Percentiles rank a stretch among this genome's conserved stretches.
These are phyloP conservation scores for Atta texana DNA, from an alignment of 1,140 invertebrate genomes.

Conservation along the genomic window DNA sequence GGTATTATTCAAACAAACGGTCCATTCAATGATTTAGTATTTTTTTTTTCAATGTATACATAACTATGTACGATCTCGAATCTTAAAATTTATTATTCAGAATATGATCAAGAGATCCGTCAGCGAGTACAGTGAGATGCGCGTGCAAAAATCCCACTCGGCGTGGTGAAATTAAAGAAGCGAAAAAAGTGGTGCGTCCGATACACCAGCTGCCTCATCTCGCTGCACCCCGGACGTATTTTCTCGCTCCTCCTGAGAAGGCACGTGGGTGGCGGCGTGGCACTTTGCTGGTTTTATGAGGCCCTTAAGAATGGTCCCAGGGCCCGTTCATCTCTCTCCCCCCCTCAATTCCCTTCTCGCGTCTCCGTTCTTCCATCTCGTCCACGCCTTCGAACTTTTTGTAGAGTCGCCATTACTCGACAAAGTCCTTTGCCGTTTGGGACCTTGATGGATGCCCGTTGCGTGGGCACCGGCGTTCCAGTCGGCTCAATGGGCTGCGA, in stretches of 20 bases:
- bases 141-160: conserved; percentile 33
- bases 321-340: conserved; percentile 67
- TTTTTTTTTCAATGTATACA: too few species aligned
- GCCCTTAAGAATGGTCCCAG: conserved; percentile 79
- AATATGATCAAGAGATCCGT: conserved; percentile 33
- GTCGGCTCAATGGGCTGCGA: conserved; percentile 75
- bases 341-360: conserved; percentile 1
- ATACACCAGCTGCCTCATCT: conserved; percentile 82
- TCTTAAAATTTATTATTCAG: not conserved
- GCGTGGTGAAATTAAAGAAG: conserved; percentile 65
- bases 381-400: conserved; percentile 75
- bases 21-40: too few species aligned
- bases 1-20: too few species aligned
- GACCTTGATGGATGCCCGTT: conserved; percentile 82
- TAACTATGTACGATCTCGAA: not conserved
- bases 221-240: conserved; percentile 69
- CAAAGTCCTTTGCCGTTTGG: conserved; percentile 82
- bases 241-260: conserved; percentile 81
- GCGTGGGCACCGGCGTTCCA: conserved; percentile 81
- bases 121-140: not conserved
- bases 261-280: conserved; percentile 83
- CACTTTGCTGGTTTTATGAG: conserved; percentile 84
- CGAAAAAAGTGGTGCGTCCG: conserved; percentile 75
- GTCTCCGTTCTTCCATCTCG: conserved; percentile 55
- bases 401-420: conserved; percentile 83